Evolutionary conservation across 2,113 vertebrate genomes (phyloP), one percentile per base, ranked within the genome.

Genomic region (Neofelis nebulosa): DNA sequence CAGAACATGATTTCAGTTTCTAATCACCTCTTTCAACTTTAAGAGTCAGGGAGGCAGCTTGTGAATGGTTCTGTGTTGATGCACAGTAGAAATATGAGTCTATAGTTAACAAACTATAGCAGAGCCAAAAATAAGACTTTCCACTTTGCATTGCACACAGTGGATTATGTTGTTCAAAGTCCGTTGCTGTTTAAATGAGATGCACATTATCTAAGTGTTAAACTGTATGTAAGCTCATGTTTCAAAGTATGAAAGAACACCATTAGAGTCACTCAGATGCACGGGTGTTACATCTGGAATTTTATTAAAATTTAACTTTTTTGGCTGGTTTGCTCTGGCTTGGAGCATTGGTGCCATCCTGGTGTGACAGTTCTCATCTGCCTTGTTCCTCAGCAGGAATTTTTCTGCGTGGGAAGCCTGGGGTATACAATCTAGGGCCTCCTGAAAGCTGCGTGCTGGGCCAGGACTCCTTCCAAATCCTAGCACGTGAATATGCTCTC

Each of bases 251-350:
- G 31, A 71, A 45, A 79, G 5, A 74, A 31, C 31, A 33, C 12
- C 36, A 74, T 65, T 86, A 50, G 14, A 66, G 36, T 74, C 91
- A 41, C 52, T 96, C 33, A 81, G 68, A 91, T 36, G 48, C 25
- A 48, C 12, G 63, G 29, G 27, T 65, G 36, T 82, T 88, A 50
- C 94, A 89, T 97, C 90, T 96, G 74, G 83, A 96, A 92, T 96
- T 93, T 86, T 95, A 95, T 96, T 89, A 97, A 90, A 96, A 93
- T 96, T 89, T 55, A 41, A 4, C 0, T 0, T 5, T 57, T 92
- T 86, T 76, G 89, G 78, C 82, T 29, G 61, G 7, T 86, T 1
- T 83, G 10, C 55, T 79, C 91, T 94, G 86, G 45, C n/a, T 50
- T 81, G 85, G 13, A 86, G 68, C 2, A 7, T 55, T 29, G 68